Evolutionary conservation across 2,113 vertebrate species (phyloP), one percentile per base, ranked within the genome.

Genomic region (Eulacestoma nigropectus): DNA sequence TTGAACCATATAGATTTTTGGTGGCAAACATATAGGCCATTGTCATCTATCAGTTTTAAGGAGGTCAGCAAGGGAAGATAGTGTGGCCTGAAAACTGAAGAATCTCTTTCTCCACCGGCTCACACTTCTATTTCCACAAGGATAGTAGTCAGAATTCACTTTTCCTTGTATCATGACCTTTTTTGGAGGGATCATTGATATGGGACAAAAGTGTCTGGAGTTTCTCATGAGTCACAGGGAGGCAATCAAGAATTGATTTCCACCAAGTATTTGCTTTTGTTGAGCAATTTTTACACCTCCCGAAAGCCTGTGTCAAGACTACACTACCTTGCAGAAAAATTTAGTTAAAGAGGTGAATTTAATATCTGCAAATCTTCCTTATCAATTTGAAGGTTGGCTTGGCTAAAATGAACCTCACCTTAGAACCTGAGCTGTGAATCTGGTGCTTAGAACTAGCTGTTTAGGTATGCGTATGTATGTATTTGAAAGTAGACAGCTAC

Each of bases 101-200:
- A 84, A 49, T n/a, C 14, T 67, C 25, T 5, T 59, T 56, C 19
- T 83, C 19, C 25, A 19, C 12, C 41, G 16, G 3, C 16, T 56
- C 30, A 41, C 5, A 32, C 6, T 30, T 39, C 7, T 25, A 7
- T 41, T 74, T 76, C 49, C 5, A 2, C 5, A 27, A 25, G 23
- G 35, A 39, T 6, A 29, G 7, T 8, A 41, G 52, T 55, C 26
- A 68, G 25, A 68, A 83, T 15, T 73, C 1, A 1, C 4, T 56
- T 81, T 56, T 16, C 11, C 5, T 20, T 32, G 60, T 8, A 53
- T 1, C 3, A 22, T 1, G 2, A 49, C 3, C 2, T 55, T 59
- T 64, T 19, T 17, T 50, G 5, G 5, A n/a, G 10, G 2, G 4
- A 18, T 56, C 16, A 16, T 25, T 80, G 30, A 27, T 4, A 3